Base-by-base conservation (phyloP, 37 sponge, comb jelly and placozoan genomes). In the Lycopodina hypogea region DNA sequence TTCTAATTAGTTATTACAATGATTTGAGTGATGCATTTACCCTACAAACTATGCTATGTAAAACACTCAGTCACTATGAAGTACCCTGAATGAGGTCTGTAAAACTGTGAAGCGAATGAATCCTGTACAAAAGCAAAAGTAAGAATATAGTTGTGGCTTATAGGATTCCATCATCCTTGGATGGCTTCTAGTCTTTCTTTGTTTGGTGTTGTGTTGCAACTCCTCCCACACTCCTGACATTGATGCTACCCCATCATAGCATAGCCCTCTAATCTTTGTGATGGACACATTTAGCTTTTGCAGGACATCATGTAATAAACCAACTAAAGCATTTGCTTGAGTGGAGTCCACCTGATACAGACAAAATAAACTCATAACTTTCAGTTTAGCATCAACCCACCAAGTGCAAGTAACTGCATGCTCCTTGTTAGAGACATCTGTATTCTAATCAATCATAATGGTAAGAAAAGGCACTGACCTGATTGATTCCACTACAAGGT, bases 191-290 rank as follows among this genome's bases (percentile, higher is more conserved):
- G 18, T 75, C 81, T 38, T 86, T 81, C 23, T 71, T 75, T 19
- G 60, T 32, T 61, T 36, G 42, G 21, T 80, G 32, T 42, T 62
- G 50, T 14, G 45, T 80, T 32, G 87, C 87, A 22, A 86, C 87
- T 50, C 87, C 87, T 37, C 52, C n/a, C 32, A 22, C 32, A 24
- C 17, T 19, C 87, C 87, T 50, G 75, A 19, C 87, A 86, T 86
- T 14, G 79, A 24, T 72, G 84, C 21, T 21, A 76, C 83, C n/a
- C 89, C 84, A 78, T 88, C 89, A 78, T 88, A 88, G 74, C 89
- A 82, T 55, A 83, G 89, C 15, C 89, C 84, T 78, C 89, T 55
- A 50, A 53, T 19, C 35, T 82, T 83, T 12, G 57, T 26, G 9
- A 83, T 67, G 30, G 79, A 61, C 33, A 88, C 29, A 42, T 83